These are phyloP conservation scores for Gerris buenoi DNA, from an alignment of 1,140 invertebrate genomes.

Conservation along the genomic window DNA sequence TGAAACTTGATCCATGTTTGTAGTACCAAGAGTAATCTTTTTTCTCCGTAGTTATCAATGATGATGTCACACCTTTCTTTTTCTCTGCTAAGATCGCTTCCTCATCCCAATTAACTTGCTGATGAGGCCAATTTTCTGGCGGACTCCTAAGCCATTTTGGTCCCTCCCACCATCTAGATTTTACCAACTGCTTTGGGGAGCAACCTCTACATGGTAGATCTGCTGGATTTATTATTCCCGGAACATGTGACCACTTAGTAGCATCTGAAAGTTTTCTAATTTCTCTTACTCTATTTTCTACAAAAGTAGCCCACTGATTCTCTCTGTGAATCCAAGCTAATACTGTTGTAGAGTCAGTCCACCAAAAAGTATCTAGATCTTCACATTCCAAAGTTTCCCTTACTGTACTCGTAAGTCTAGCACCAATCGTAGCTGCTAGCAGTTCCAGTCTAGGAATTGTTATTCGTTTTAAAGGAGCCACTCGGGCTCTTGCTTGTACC, in stretches of 20 bases:
- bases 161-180: slow-evolving; percentile 30
- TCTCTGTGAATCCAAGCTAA: slow-evolving; percentile 25
- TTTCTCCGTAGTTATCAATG: background rate
- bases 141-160: slow-evolving; percentile 24
- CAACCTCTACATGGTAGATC: slow-evolving; percentile 31
- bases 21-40: background rate
- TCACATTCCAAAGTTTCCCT: background rate
- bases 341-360: slow-evolving; percentile 27
- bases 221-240: slow-evolving; percentile 13
- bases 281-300: slow-evolving; percentile 28
- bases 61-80: slow-evolving; percentile 1
- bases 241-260: slow-evolving; percentile 2
- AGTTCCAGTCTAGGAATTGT: slow-evolving; percentile 28
- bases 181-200: slow-evolving; percentile 21
- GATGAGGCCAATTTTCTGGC: slow-evolving; percentile 5
- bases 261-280: slow-evolving; percentile 5
- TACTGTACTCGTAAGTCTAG: slow-evolving; percentile 17
- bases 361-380: slow-evolving; percentile 18
- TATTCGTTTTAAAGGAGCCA: slow-evolving; percentile 23
- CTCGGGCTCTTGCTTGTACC: slow-evolving; percentile 20
- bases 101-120: slow-evolving; percentile 4
- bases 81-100: slow-evolving; percentile 9
- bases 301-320: slow-evolving; percentile 27
- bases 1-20: background rate
- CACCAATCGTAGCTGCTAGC: slow-evolving; percentile 26